Percentiles rank a stretch among this genome's conserved stretches.
phyloP scores from a whole-genome alignment of 1,140 invertebrate species.

The Brachionus koreanus region DNA sequence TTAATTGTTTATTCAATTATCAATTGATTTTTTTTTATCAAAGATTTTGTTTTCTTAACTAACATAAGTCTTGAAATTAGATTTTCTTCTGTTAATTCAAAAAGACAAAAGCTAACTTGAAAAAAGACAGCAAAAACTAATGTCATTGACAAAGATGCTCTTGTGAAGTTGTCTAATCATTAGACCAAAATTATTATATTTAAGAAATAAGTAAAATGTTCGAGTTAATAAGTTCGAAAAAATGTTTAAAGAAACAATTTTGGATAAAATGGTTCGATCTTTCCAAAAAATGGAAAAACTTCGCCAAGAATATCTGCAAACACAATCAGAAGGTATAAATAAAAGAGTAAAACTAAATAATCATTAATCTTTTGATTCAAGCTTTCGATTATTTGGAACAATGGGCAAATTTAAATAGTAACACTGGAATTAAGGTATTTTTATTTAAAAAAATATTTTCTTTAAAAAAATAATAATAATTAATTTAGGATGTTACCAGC shows the following conservation, averaged over 20 bases:
- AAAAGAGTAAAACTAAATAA: background rate
- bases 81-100: background rate
- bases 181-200: background rate
- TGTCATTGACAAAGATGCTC: background rate
- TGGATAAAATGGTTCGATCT: background rate
- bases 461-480: background rate
- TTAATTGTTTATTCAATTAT: too few species aligned
- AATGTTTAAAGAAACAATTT: background rate
- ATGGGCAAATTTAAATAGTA: background rate
- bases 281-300: slow-evolving; percentile 14
- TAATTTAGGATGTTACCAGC: background rate
- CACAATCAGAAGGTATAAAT: background rate
- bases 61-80: background rate
- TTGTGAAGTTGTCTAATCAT: background rate
- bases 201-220: background rate
- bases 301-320: background rate
- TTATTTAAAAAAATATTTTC: background rate
- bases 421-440: background rate
- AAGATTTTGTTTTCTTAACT: too few species aligned
- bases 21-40: too few species aligned
- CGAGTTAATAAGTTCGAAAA: background rate
- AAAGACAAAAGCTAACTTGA: background rate
- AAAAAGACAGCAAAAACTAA: background rate
- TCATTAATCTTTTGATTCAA: background rate
- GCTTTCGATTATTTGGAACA: slow-evolving; percentile 1